A percentile compares a stretch with the other conserved stretches of the same genome.
Evolutionary conservation across 2,797 vertebrate species (phyloP).

Genomic region (Gadopsis marmoratus): DNA sequence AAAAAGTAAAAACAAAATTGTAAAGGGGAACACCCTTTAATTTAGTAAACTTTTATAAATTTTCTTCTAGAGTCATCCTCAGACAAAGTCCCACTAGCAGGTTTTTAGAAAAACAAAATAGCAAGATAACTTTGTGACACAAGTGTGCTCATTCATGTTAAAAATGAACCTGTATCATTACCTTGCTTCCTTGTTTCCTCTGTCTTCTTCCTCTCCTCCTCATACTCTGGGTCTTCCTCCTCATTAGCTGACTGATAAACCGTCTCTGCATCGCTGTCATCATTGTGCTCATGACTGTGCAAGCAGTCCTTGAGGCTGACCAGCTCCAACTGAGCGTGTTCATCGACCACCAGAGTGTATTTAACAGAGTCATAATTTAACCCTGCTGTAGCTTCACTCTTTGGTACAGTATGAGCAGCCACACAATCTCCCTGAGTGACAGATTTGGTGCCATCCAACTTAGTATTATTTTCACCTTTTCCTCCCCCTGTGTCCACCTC

Average conservation of each 20-base stretch:
- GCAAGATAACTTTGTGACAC: background rate
- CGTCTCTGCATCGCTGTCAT: constrained; percentile 89
- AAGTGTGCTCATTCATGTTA: background rate
- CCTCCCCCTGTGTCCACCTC: constrained; percentile 18
- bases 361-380: constrained; percentile 92
- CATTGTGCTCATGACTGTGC: constrained; percentile 86
- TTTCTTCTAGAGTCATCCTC: background rate
- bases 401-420: constrained; percentile 80
- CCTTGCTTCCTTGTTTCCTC: constrained; percentile 78
- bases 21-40: background rate
- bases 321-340: constrained; percentile 92
- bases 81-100: background rate
- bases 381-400: constrained; percentile 88
- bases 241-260: constrained; percentile 90
- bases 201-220: constrained; percentile 77
- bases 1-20: too few species aligned
- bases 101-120: background rate
- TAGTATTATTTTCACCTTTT: constrained; percentile 7
- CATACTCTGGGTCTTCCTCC: constrained; percentile 86
- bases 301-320: constrained; percentile 93
- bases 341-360: constrained; percentile 96
- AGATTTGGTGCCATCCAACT: constrained; percentile 11
- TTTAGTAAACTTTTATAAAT: background rate
- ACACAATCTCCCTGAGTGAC: constrained; percentile 31
- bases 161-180: constrained; percentile 19